These are phyloP conservation scores for Trichonephila clavipes DNA, from an alignment of 1,140 invertebrate genomes.

Conservation along the genomic window DNA sequence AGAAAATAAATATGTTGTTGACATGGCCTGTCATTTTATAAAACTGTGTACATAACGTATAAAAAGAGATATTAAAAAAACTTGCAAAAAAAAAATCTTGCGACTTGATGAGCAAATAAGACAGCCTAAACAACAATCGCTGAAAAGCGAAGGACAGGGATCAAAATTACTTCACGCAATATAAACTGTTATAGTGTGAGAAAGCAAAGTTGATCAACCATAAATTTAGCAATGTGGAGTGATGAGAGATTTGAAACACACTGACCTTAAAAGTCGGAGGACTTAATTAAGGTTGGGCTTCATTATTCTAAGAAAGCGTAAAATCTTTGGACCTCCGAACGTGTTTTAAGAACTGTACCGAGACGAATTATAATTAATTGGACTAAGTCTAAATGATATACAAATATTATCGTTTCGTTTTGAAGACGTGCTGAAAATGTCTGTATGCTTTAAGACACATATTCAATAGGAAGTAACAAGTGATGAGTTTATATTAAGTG, in stretches of 20 bases:
- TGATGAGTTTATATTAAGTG: not conserved
- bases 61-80: not conserved
- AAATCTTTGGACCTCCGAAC: slow-evolving; percentile 7
- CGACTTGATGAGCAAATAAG: not conserved
- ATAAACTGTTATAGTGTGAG: not conserved
- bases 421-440: slow-evolving; percentile 8
- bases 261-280: slow-evolving; percentile 2
- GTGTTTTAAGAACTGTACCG: slow-evolving; percentile 1
- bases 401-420: not conserved
- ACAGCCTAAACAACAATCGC: not conserved
- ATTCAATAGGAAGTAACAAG: not conserved
- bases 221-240: not conserved
- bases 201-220: not conserved
- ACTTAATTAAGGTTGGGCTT: not conserved
- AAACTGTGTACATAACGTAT: not conserved
- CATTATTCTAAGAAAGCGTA: slow-evolving; percentile 6
- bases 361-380: slow-evolving; percentile 8
- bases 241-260: not conserved
- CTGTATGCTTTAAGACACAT: not conserved
- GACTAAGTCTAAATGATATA: slow-evolving; percentile 7
- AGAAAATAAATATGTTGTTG: too few species aligned
- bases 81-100: not conserved
- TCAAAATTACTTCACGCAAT: slow-evolving; percentile 1
- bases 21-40: not conserved
- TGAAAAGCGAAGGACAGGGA: not conserved